A percentile compares a stretch with the other conserved stretches of the same genome.
Evolutionary conservation across 2,888 invertebrate species (phyloP).

Genomic region (Pollenia angustigena): DNA sequence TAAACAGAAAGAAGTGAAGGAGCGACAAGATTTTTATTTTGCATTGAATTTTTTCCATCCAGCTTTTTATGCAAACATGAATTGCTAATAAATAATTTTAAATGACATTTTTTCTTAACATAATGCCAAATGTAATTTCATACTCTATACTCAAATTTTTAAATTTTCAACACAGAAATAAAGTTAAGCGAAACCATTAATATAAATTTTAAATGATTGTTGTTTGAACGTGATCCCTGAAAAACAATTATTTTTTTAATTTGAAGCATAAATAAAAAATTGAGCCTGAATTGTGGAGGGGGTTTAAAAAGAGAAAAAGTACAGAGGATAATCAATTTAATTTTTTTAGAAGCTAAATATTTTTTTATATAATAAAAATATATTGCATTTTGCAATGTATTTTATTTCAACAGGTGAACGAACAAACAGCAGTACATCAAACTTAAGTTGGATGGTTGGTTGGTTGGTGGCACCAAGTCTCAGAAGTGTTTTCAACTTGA

Average conservation of each 20-base stretch:
- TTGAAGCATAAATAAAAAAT: too few species aligned
- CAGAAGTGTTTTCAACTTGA: too few species aligned
- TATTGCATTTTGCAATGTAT: neutral
- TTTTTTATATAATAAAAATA: neutral
- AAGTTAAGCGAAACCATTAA: neutral
- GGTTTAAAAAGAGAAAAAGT: too few species aligned
- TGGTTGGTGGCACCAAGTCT: neutral
- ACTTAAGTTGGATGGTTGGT: too few species aligned
- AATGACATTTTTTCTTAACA: neutral
- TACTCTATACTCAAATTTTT: neutral
- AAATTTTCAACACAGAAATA: neutral
- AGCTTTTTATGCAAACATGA: neutral
- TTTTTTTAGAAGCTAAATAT: neutral
- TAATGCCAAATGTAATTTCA: neutral
- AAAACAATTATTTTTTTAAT: neutral
- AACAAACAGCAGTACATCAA: neutral
- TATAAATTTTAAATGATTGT: neutral
- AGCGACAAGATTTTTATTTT: neutral
- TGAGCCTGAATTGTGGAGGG: too few species aligned
- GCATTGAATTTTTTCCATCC: neutral
- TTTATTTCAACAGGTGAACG: neutral
- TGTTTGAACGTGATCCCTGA: neutral
- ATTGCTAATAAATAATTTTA: constrained; percentile 23
- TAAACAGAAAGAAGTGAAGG: neutral
- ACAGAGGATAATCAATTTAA: neutral